Percentiles rank a stretch among this genome's conserved stretches.
phyloP scores from a whole-genome alignment of 92 coral and sea anemone genomes.

The Siderastrea siderea region DNA sequence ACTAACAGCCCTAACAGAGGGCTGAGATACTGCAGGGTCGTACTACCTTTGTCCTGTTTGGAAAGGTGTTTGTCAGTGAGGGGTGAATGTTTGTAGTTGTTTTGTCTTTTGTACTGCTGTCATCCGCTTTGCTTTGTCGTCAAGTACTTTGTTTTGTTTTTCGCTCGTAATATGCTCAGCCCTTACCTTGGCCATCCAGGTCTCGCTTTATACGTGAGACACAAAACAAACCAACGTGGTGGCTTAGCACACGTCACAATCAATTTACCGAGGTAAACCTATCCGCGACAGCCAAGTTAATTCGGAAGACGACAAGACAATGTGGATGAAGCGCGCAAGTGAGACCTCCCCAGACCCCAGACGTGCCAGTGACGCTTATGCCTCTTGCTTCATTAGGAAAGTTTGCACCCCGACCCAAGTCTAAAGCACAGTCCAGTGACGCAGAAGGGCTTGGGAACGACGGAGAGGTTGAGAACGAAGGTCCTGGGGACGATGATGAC shows the following conservation, averaged over 20 bases:
- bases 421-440: conserved; percentile 66
- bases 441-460: conserved; percentile 76
- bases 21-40: background rate
- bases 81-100: background rate
- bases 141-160: background rate
- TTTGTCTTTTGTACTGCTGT: conserved; percentile 20
- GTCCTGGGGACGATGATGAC: conserved; percentile 42
- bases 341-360: conserved; percentile 37
- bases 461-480: conserved; percentile 59
- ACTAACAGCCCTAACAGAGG: background rate
- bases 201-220: background rate
- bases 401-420: conserved; percentile 76
- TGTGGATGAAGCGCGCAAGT: conserved; percentile 53
- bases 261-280: background rate
- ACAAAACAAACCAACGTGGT: background rate
- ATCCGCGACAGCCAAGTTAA: background rate
- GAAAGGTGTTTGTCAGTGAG: background rate
- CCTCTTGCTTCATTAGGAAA: conserved; percentile 73
- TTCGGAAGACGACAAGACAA: conserved; percentile 46
- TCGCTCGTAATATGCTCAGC: background rate
- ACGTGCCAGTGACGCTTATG: conserved; percentile 54
- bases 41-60: background rate
- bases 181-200: background rate
- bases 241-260: background rate
- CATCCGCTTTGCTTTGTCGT: conserved; percentile 56